Evolutionary conservation across 2,888 invertebrate genomes (phyloP).

Genomic region (Parapristionchus giblindavisi): DNA sequence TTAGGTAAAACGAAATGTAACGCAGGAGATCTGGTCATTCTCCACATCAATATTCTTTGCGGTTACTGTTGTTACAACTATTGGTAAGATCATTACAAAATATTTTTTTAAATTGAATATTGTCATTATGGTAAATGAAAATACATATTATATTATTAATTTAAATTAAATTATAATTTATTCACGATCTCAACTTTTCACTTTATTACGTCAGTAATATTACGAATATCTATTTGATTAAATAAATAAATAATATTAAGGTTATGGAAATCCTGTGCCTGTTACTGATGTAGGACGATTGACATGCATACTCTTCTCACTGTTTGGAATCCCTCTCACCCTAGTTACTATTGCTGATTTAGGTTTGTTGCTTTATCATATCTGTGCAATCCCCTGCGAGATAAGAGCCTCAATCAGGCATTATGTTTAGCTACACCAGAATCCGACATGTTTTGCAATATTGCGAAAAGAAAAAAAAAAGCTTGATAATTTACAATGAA

Average conservation of each 20-base stretch:
- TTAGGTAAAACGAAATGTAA: constrained; percentile 65
- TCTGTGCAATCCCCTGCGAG: too few relatives aligned
- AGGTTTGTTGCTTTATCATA: constrained; percentile 48
- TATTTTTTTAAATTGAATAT: neutral
- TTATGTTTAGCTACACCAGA: too few relatives aligned
- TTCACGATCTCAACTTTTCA: neutral
- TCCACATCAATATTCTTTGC: constrained; percentile 70
- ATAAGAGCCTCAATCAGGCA: too few relatives aligned
- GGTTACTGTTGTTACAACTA: constrained; percentile 69
- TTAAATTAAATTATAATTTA: constrained; percentile 7
- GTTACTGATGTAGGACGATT: constrained; percentile 65
- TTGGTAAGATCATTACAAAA: constrained; percentile 48
- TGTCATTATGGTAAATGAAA: constrained; percentile 67
- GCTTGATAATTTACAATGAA: too few relatives aligned
- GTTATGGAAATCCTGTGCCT: constrained; percentile 70
- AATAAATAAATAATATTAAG: constrained; percentile 44
- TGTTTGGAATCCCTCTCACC: constrained; percentile 69
- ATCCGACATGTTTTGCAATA: too few relatives aligned
- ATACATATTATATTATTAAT: too few relatives aligned
- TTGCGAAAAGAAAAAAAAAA: too few relatives aligned
- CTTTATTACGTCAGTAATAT: neutral
- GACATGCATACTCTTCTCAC: constrained; percentile 67
- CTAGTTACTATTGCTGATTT: constrained; percentile 69
- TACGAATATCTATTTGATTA: neutral
- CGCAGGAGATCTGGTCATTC: constrained; percentile 69